Percentiles rank a stretch among this genome's conserved stretches.
phyloP scores from a whole-genome alignment of 1,140 invertebrate species.

The Uloborus diversus region DNA sequence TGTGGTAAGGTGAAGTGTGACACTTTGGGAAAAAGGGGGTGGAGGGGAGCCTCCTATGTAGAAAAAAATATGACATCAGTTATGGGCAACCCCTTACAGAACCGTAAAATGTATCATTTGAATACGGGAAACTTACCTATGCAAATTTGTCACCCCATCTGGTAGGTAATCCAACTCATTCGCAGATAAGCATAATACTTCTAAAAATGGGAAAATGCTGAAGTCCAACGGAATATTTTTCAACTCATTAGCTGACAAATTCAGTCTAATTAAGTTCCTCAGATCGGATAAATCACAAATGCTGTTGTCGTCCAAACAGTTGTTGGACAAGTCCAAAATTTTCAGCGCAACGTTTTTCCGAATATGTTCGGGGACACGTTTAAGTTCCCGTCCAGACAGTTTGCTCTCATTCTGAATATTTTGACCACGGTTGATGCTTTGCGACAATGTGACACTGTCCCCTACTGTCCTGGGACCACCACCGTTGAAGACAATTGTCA shows the following conservation, averaged over 20 bases:
- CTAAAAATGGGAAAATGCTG: background rate
- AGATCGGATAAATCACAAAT: background rate
- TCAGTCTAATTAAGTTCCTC: slow-evolving; percentile 13
- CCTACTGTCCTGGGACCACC: background rate
- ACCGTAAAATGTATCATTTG: too few relatives aligned
- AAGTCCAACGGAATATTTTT: slow-evolving; percentile 15
- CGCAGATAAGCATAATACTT: slow-evolving; percentile 19
- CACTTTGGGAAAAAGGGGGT: too few relatives aligned
- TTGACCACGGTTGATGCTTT: background rate
- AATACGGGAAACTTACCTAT: slow-evolving; percentile 41
- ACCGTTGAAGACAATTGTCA: slow-evolving; percentile 42
- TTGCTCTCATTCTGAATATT: slow-evolving; percentile 9
- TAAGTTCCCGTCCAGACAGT: slow-evolving; percentile 3
- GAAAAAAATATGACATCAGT: too few relatives aligned
- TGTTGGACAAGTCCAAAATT: slow-evolving; percentile 31
- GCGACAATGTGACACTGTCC: background rate
- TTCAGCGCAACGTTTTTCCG: background rate
- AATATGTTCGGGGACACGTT: slow-evolving; percentile 2
- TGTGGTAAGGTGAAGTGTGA: too few relatives aligned
- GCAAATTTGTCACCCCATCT: background rate
- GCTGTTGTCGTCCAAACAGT: background rate
- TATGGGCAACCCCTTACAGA: too few relatives aligned
- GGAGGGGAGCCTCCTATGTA: too few relatives aligned
- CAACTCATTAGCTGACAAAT: slow-evolving; percentile 31
- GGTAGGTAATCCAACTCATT: slow-evolving; percentile 35